phyloP scores from a whole-genome alignment of 2,888 invertebrate species.

The Rhopalosiphum nymphaeae region DNA sequence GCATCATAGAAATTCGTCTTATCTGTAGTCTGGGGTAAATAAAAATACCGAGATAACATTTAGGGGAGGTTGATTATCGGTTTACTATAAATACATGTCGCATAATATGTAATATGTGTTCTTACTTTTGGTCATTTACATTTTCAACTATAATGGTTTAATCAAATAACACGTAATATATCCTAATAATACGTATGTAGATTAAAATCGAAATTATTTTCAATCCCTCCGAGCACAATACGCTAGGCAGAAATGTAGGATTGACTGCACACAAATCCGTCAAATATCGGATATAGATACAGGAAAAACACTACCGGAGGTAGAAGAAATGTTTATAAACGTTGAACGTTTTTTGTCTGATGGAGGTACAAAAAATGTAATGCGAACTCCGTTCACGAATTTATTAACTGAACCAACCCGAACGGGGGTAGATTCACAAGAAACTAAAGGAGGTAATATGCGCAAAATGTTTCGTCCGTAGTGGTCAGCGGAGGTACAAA shows the following conservation, averaged over 20 bases:
- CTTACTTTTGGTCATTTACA: neutral
- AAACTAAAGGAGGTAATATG: neutral
- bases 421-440: neutral
- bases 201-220: neutral
- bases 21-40: neutral
- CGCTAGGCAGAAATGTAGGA: neutral
- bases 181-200: neutral
- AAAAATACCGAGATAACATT: neutral
- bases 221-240: neutral
- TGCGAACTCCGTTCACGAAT: neutral
- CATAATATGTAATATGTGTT: neutral
- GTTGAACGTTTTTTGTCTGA: neutral
- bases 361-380: neutral
- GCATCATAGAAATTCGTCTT: neutral
- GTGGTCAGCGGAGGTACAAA: neutral
- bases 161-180: neutral
- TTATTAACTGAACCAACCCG: neutral
- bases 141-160: neutral
- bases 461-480: too few species aligned
- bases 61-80: neutral
- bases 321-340: neutral
- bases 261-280: neutral
- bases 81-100: neutral
- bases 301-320: neutral
- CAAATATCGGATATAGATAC: neutral